Percentiles rank a stretch among this genome's conserved stretches.
Evolutionary conservation across 92 coral and sea anemone genomes (phyloP).

Genomic region (Paramuricea clavata): DNA sequence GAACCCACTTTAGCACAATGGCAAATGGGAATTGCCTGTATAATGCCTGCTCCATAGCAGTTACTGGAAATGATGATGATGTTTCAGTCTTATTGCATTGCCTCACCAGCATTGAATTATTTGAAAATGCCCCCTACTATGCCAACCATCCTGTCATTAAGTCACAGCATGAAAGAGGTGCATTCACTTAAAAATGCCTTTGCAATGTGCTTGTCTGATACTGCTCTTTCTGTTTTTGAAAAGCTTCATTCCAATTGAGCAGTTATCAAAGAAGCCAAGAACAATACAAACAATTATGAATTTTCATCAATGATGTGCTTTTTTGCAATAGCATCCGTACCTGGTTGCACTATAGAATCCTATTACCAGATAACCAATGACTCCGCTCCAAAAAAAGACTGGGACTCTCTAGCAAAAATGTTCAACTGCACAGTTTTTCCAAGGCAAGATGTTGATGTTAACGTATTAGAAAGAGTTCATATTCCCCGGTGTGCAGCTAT

Average conservation of each 20-base stretch:
- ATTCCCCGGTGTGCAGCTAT: constrained; percentile 34
- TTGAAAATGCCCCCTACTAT: constrained; percentile 45
- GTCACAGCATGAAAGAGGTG: constrained; percentile 45
- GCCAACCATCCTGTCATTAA: constrained; percentile 53
- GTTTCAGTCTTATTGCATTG: constrained; percentile 26
- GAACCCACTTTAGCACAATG: constrained; percentile 29
- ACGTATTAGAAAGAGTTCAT: constrained; percentile 5
- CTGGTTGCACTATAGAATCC: neutral
- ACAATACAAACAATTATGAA: too few species aligned
- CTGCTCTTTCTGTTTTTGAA: constrained; percentile 38
- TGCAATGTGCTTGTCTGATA: constrained; percentile 49
- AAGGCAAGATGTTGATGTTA: constrained; percentile 19
- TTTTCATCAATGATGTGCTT: too few species aligned
- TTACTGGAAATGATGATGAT: constrained; percentile 16
- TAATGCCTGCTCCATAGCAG: constrained; percentile 47
- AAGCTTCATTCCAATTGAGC: constrained; percentile 4
- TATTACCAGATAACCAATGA: constrained; percentile 29
- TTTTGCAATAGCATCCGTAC: too few species aligned
- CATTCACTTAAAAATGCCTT: constrained; percentile 56
- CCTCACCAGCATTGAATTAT: constrained; percentile 48
- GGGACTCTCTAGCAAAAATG: constrained; percentile 33
- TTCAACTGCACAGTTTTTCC: constrained; percentile 51
- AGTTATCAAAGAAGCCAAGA: constrained; percentile 34
- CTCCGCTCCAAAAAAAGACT: constrained; percentile 23
- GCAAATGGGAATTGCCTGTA: constrained; percentile 46